Conservation (phyloP, 2,888 invertebrate species). For the Flabesymbios commensalis region DNA sequence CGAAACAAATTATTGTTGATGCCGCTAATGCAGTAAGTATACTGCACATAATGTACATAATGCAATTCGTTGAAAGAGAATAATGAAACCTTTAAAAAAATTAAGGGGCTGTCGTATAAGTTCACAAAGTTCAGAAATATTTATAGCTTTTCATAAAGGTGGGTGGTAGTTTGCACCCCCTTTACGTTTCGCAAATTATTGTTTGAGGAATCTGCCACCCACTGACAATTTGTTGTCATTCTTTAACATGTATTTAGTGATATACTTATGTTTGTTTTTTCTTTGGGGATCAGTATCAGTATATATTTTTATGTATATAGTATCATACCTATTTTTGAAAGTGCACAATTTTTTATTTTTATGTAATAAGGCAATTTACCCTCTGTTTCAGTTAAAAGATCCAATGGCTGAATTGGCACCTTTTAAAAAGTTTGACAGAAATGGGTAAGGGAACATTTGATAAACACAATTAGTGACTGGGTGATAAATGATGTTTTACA, state of each 20-base stretch:
- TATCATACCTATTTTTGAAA: neutral
- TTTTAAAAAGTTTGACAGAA: slow-evolving; percentile 36
- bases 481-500: no score
- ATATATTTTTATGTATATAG: neutral
- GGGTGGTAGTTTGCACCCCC: no score
- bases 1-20: slow-evolving; percentile 22
- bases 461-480: no score
- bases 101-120: no score
- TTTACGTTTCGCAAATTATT: no score
- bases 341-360: neutral
- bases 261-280: neutral
- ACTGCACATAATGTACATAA: no score
- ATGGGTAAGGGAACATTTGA: slow-evolving; percentile 37
- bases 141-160: no score
- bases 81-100: no score
- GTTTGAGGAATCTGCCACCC: neutral
- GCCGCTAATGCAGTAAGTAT: slow-evolving; percentile 28
- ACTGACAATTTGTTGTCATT: neutral
- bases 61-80: no score
- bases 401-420: slow-evolving; percentile 28
- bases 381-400: slow-evolving; percentile 30
- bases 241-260: neutral
- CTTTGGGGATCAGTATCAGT: neutral
- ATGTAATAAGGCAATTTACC: no score
- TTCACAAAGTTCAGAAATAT: no score